Evolutionary conservation across 2,888 invertebrate species (phyloP), one percentile per base, ranked within the genome.

Genomic region (Nemurella pictetii): DNA sequence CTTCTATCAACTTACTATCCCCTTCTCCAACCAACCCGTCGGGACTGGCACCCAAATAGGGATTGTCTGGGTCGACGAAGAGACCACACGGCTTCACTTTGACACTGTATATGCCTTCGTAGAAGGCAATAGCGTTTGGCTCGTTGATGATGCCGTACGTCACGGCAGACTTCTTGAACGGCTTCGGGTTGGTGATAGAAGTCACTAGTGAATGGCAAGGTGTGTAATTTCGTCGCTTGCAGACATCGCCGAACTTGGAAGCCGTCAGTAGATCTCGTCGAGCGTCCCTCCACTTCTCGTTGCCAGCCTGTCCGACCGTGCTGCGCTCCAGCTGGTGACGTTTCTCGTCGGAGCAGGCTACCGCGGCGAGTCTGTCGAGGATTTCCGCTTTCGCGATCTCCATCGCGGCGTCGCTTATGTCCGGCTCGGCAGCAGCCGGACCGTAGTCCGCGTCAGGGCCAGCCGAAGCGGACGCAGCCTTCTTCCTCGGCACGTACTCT

Each of bases 371-470:
- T 20, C 20, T 26, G 3, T n/a, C 26, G 2, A 85, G 32, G n/a
- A 84, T 4, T 7, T 29, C 32, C 15, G 35, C 32, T 75, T 73
- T 85, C 27, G 28, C 30, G 15, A 20, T 20, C 20, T 35, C 35
- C n/a, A 82, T 20, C 35, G 32, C 84, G 15, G 29, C 28, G 28
- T n/a, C 55, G 20, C 20, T 30, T n/a, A 85, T 81, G 29, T 85
- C 84, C 2, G 80, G 32, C 20, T 85, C 73, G 25, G 82, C 85
- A 9, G 85, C 82, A 28, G 80, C 20, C 9, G 81, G 81, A 0
- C 85, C 84, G 80, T 85, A 85, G 4, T 85, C 85, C 25, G 15
- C 29, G 72, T 85, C 85, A 27, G 73, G 81, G 9, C 29, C 78
- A 32, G 30, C 36, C 29, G 9, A 5, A 12, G 26, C 75, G 0